Evolutionary conservation across 2,888 invertebrate species (phyloP).

Genomic region (Diogma glabrata): DNA sequence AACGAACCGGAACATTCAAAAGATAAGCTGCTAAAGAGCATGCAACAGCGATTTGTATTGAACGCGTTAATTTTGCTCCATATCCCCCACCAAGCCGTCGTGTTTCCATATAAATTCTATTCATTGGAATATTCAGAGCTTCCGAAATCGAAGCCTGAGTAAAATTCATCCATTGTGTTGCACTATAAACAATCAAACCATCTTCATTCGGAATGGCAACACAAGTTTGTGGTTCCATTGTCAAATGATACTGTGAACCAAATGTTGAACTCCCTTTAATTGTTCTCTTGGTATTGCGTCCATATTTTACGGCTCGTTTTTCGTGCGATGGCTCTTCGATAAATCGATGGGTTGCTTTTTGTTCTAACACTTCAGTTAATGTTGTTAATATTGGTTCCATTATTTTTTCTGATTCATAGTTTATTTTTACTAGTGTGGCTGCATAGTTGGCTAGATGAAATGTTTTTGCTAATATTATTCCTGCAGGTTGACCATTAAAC

Average conservation of each 20-base stretch:
- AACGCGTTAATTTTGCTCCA: constrained; percentile 53
- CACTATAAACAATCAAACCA: constrained; percentile 48
- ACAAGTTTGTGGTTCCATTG: constrained; percentile 55
- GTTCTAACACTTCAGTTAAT: constrained; percentile 37
- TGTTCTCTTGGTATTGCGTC: constrained; percentile 26
- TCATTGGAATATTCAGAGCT: constrained; percentile 35
- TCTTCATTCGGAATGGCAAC: constrained; percentile 52
- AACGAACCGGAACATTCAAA: constrained; percentile 48
- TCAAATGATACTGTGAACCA: constrained; percentile 54
- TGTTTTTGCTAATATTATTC: constrained; percentile 49
- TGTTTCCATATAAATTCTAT: constrained; percentile 16
- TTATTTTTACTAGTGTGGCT: constrained; percentile 42
- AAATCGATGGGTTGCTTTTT: constrained; percentile 15
- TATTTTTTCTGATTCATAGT: constrained; percentile 23
- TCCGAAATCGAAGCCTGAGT: constrained; percentile 41
- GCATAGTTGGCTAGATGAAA: constrained; percentile 43
- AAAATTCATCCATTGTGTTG: constrained; percentile 48
- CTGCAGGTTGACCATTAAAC: constrained; percentile 52
- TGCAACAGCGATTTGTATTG: constrained; percentile 44
- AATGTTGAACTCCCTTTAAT: constrained; percentile 42
- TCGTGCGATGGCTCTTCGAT: constrained; percentile 7
- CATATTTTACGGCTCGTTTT: constrained; percentile 21
- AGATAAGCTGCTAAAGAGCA: constrained; percentile 51
- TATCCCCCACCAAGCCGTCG: constrained; percentile 47
- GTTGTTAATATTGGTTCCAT: constrained; percentile 21